phyloP scores from a whole-genome alignment of 2,797 vertebrate genomes.

The Danionella dracula region DNA sequence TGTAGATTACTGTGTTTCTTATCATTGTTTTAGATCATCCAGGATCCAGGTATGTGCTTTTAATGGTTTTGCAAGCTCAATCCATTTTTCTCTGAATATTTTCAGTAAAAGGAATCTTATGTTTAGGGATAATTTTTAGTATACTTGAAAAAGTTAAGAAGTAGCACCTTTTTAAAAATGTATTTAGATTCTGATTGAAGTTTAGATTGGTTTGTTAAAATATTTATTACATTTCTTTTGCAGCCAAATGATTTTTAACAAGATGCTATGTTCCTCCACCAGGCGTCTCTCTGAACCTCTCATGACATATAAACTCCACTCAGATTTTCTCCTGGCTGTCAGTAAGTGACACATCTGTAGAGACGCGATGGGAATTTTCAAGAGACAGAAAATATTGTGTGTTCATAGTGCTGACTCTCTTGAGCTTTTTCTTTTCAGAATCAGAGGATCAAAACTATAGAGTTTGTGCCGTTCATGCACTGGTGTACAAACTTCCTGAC shows the following conservation, averaged over 20 bases:
- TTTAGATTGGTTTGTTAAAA: no score
- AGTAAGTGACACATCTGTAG: conserved; percentile 76
- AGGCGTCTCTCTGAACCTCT: conserved; percentile 92
- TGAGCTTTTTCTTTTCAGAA: conserved; percentile 69
- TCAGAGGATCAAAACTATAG: conserved; percentile 96
- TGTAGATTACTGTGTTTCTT: not conserved
- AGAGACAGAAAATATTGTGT: not conserved
- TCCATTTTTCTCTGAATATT: no score
- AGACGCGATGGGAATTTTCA: no score
- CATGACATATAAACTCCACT: conserved; percentile 94
- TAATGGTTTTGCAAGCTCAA: no score
- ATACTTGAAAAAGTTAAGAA: no score
- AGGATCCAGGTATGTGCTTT: no score
- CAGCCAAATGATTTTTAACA: not conserved
- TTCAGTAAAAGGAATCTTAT: no score
- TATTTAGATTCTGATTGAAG: no score
- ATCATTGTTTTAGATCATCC: no score
- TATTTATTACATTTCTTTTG: no score
- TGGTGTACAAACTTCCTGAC: conserved; percentile 89
- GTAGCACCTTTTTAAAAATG: no score
- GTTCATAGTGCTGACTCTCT: not conserved
- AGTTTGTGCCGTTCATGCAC: conserved; percentile 85
- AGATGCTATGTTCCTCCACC: conserved; percentile 32
- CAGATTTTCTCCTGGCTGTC: conserved; percentile 93
- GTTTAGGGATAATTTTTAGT: no score